Conservation (phyloP, 2,888 invertebrate genomes). For the Ectemnius lituratus region DNA sequence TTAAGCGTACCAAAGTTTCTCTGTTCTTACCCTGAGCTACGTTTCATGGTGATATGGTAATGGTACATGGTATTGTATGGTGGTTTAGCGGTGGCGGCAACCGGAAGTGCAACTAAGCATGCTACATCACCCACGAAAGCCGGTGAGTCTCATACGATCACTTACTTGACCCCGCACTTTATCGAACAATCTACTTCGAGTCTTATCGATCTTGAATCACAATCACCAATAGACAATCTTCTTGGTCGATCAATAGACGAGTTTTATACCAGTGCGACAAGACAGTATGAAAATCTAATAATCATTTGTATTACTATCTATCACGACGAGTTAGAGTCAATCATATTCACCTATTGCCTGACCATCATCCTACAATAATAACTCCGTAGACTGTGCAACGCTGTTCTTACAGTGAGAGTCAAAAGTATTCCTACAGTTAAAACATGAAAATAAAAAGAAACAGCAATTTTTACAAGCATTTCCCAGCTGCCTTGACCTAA, state of each 20-base stretch:
- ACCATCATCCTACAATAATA: slow-evolving; percentile 23
- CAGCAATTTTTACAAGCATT: too few relatives aligned
- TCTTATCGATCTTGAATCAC: slow-evolving; percentile 1
- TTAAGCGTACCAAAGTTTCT: slow-evolving; percentile 42
- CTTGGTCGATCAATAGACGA: neutral
- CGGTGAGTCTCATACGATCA: slow-evolving; percentile 73
- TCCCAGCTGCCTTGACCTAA: too few relatives aligned
- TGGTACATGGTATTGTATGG: slow-evolving; percentile 73
- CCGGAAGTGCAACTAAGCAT: slow-evolving; percentile 76
- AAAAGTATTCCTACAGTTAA: too few relatives aligned
- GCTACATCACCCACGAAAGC: slow-evolving; percentile 76
- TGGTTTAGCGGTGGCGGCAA: slow-evolving; percentile 77
- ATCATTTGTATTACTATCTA: neutral
- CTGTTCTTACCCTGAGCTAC: slow-evolving; percentile 48
- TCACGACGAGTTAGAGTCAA: slow-evolving; percentile 16
- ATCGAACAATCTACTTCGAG: neutral
- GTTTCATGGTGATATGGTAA: slow-evolving; percentile 64
- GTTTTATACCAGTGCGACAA: neutral
- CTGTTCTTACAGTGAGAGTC: slow-evolving; percentile 9
- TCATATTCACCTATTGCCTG: slow-evolving; percentile 38
- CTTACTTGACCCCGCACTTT: slow-evolving; percentile 34
- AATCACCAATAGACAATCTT: slow-evolving; percentile 6
- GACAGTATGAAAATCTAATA: neutral
- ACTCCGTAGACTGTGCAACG: slow-evolving; percentile 27
- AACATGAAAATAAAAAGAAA: too few relatives aligned